phyloP scores from a whole-genome alignment of 2,113 vertebrate species.

The Elephas maximus region DNA sequence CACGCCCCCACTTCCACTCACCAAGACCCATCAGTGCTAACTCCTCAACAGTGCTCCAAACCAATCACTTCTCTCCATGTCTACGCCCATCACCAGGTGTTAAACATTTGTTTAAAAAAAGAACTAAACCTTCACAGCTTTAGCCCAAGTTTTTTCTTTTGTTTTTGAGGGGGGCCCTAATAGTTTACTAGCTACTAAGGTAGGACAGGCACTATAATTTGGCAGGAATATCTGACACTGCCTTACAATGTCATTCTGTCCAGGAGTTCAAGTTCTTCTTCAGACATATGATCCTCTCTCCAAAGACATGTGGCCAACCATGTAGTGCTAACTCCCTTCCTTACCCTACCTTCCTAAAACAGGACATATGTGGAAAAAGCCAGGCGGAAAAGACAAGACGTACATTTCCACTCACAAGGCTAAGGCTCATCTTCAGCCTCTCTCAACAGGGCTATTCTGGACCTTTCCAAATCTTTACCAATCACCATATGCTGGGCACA shows the following conservation, averaged over 20 bases:
- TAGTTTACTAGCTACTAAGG: background rate
- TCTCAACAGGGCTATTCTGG: background rate
- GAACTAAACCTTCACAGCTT: background rate
- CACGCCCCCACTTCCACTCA: background rate
- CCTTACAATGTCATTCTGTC: background rate
- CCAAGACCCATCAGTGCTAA: background rate
- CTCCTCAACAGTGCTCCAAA: background rate
- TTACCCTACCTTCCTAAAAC: background rate
- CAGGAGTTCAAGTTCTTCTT: background rate
- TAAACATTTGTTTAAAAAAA: background rate
- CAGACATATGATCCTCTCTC: background rate
- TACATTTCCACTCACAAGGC: background rate
- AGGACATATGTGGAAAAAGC: background rate
- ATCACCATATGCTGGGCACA: background rate
- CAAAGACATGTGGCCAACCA: background rate
- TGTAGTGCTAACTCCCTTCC: background rate
- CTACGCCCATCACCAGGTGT: background rate
- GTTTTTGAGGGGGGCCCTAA: background rate
- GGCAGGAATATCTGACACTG: background rate
- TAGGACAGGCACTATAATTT: background rate
- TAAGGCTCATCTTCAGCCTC: background rate
- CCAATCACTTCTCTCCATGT: constrained; percentile 35
- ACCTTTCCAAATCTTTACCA: background rate
- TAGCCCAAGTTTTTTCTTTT: background rate
- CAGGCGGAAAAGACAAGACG: background rate